Conservation (phyloP, 2,888 invertebrate genomes). For the Agriopis aurantiaria region DNA sequence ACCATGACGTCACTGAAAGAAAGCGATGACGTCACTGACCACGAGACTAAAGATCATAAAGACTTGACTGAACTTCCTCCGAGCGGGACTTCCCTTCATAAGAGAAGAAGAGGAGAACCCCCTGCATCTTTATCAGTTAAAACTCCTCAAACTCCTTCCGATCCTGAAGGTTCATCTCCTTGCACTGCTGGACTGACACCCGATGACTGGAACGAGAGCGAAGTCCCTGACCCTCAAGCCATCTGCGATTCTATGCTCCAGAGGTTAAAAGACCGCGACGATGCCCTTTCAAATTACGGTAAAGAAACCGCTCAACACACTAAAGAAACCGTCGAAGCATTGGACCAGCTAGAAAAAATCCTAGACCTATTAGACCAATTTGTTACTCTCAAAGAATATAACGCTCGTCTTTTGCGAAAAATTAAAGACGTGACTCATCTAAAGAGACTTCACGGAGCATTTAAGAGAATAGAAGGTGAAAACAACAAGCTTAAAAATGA, state of each 20-base stretch:
- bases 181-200: constrained; percentile 74
- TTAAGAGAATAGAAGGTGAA: constrained; percentile 80
- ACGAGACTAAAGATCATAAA: constrained; percentile 50
- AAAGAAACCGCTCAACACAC: constrained; percentile 85
- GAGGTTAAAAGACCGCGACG: constrained; percentile 72
- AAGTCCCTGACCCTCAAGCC: constrained; percentile 67
- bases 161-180: constrained; percentile 78
- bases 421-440: constrained; percentile 91
- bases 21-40: constrained; percentile 67
- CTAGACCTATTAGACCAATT: constrained; percentile 92
- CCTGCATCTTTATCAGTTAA: constrained; percentile 76
- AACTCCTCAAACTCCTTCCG: constrained; percentile 73
- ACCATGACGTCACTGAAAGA: constrained; percentile 76
- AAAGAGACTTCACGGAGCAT: constrained; percentile 88
- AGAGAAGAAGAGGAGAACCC: constrained; percentile 76
- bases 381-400: constrained; percentile 90
- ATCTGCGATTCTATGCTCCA: constrained; percentile 77
- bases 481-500: constrained; percentile 73
- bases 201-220: constrained; percentile 72
- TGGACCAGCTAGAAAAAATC: constrained; percentile 93
- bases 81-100: constrained; percentile 77
- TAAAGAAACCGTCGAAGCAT: constrained; percentile 87
- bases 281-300: constrained; percentile 82
- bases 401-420: constrained; percentile 88
- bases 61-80: constrained; percentile 74